Base-by-base conservation (phyloP, 2,113 vertebrate species). In the Corythornis madagascariensis region DNA sequence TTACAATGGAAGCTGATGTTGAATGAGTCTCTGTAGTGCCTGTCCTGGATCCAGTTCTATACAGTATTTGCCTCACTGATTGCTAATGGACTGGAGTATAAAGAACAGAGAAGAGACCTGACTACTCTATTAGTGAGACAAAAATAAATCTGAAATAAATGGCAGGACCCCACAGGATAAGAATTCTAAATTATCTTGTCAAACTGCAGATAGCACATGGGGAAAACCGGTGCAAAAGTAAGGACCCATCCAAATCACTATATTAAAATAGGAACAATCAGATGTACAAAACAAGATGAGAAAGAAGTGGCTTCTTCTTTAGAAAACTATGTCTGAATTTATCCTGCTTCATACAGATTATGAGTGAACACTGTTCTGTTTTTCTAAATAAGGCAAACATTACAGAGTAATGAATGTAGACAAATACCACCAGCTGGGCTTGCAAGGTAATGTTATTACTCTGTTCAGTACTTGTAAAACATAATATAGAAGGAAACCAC, bases 91-190 rank as follows among this genome's bases (percentile, higher is more conserved):
- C 24, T 13, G 29, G 18, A 82, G 5, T 20, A 67, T 56, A 82
- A 90, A 88, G 35, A 88, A 55, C 20, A 78, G 42, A 86, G 22
- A 15, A 80, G 88, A 83, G 38, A 56, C 14, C 35, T 90, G 56
- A 85, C 38, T 40, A 33, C 25, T 89, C 31, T 69, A 10, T 16
- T 52, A 56, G 38, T 20, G 53, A 89, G 53, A 64, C 31, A 56
- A 42, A 86, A 81, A 82, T 65, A 76, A 65, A 81, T 48, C 60
- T 86, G 52, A 94, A 94, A 85, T 69, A 89, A 88, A 72, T 33
- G 24, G 45, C 50, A 79, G 12, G 10, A 86, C 20, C 48, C 18
- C 60, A 40, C 8, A 12, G 13, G 55, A 35, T 26, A 87, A 69
- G 71, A 91, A 90, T 88, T 78, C 40, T 33, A 61, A 94, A 89